Conservation (phyloP, 2,113 vertebrate species). For the Monopterus albus region DNA sequence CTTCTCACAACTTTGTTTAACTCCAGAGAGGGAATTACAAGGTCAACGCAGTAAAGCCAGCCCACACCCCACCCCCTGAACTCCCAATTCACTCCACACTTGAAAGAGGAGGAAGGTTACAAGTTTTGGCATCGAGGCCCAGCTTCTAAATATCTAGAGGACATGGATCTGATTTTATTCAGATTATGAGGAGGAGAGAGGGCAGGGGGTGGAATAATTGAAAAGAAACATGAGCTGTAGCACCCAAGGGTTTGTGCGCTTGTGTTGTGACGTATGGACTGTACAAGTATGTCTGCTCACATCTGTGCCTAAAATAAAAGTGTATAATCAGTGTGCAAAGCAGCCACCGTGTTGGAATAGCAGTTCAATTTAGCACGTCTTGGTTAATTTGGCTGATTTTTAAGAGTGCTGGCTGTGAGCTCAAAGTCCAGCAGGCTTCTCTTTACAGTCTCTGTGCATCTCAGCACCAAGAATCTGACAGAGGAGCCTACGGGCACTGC, state of each 20-base stretch:
- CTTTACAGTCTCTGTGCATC: constrained; percentile 57
- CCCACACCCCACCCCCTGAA: not conserved
- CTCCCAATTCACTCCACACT: constrained; percentile 46
- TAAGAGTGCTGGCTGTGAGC: constrained; percentile 45
- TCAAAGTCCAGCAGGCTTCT: constrained; percentile 48
- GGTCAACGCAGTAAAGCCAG: constrained; percentile 39
- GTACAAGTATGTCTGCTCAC: constrained; percentile 27
- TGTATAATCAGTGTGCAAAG: constrained; percentile 49
- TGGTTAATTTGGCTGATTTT: constrained; percentile 48
- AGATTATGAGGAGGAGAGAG: constrained; percentile 54
- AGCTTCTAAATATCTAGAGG: constrained; percentile 73
- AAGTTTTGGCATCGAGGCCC: constrained; percentile 61
- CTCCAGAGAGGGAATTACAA: constrained; percentile 36
- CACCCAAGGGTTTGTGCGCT: constrained; percentile 47
- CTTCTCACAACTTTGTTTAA: constrained; percentile 52
- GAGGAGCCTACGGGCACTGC: constrained; percentile 56
- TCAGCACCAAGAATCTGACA: constrained; percentile 64
- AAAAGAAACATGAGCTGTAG: constrained; percentile 60
- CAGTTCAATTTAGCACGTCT: constrained; percentile 62
- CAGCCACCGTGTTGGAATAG: constrained; percentile 38
- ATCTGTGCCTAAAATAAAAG: constrained; percentile 49
- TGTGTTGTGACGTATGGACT: constrained; percentile 32
- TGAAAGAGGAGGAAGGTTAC: constrained; percentile 62
- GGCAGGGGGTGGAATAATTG: constrained; percentile 71
- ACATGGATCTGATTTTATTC: constrained; percentile 62